Percentiles rank a stretch among this genome's conserved stretches.
phyloP scores from a whole-genome alignment of 2,888 invertebrate species.

The Zaprionus bogoriensis region DNA sequence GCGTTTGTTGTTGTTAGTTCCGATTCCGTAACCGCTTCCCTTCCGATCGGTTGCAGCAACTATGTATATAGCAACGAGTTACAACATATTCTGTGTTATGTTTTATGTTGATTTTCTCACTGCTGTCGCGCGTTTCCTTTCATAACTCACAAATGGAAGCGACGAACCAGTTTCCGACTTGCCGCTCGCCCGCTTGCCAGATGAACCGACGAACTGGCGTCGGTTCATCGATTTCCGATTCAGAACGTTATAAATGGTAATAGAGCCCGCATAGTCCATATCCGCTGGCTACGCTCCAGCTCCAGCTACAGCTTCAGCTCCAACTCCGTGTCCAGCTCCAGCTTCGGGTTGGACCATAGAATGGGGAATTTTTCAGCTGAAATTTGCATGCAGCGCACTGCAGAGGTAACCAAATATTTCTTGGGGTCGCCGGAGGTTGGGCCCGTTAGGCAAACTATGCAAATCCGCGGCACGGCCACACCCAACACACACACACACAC shows the following conservation, averaged over 20 bases:
- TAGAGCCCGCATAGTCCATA: slow-evolving; percentile 10
- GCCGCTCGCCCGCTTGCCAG: not conserved
- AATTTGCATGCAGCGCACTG: slow-evolving; percentile 50
- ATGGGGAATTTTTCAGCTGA: slow-evolving; percentile 31
- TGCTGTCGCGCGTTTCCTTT: slow-evolving; percentile 2
- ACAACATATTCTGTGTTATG: not conserved
- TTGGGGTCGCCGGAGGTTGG: slow-evolving; percentile 54
- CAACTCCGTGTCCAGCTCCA: not conserved
- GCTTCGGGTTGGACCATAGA: not conserved
- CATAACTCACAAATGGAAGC: not conserved
- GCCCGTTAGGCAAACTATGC: slow-evolving; percentile 43
- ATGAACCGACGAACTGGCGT: too few species aligned
- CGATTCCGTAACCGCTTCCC: not conserved
- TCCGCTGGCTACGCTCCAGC: slow-evolving; percentile 15
- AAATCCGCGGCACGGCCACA: slow-evolving; percentile 31
- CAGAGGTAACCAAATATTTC: slow-evolving; percentile 47
- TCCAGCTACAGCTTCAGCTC: not conserved
- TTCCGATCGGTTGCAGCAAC: not conserved
- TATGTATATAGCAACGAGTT: too few species aligned
- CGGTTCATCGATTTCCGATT: not conserved
- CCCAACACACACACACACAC: slow-evolving; percentile 21
- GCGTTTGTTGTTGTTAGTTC: not conserved
- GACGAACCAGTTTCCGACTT: slow-evolving; percentile 1
- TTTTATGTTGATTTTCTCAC: slow-evolving; percentile 8
- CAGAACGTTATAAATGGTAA: slow-evolving; percentile 23